Evolutionary conservation across 2,888 invertebrate species (phyloP).

Genomic region (Parascotia fuliginaria): DNA sequence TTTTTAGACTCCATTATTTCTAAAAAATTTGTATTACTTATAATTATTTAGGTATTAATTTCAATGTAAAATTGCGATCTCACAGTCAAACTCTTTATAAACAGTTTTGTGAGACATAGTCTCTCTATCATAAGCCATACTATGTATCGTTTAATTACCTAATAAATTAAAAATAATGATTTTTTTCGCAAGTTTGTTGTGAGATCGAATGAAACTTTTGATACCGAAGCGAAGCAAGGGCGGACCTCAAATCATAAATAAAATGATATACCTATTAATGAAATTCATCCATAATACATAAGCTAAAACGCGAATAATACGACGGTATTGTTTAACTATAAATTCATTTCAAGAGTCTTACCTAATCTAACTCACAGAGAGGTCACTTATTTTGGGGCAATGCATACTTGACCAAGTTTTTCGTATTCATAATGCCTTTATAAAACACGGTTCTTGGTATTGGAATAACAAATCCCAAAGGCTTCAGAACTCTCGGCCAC

Average conservation of each 20-base stretch:
- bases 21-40: too few species aligned
- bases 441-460: constrained; percentile 27
- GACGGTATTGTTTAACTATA: constrained; percentile 40
- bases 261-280: not conserved
- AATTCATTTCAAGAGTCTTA: constrained; percentile 38
- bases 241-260: not conserved
- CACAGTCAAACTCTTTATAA: too few species aligned
- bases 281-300: constrained; percentile 4
- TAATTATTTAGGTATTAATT: too few species aligned
- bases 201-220: too few species aligned
- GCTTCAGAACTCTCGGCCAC: constrained; percentile 1
- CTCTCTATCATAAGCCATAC: too few species aligned
- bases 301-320: constrained; percentile 7
- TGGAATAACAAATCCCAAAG: constrained; percentile 26
- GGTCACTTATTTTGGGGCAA: constrained; percentile 48
- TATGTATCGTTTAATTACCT: too few species aligned
- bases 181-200: too few species aligned
- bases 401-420: constrained; percentile 53
- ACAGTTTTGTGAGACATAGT: too few species aligned
- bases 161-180: too few species aligned
- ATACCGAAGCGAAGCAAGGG: too few species aligned
- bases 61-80: too few species aligned
- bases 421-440: constrained; percentile 42
- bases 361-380: constrained; percentile 35
- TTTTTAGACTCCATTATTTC: too few species aligned